Conservation (phyloP, 2,113 vertebrate genomes). For the Piaya cayana region DNA sequence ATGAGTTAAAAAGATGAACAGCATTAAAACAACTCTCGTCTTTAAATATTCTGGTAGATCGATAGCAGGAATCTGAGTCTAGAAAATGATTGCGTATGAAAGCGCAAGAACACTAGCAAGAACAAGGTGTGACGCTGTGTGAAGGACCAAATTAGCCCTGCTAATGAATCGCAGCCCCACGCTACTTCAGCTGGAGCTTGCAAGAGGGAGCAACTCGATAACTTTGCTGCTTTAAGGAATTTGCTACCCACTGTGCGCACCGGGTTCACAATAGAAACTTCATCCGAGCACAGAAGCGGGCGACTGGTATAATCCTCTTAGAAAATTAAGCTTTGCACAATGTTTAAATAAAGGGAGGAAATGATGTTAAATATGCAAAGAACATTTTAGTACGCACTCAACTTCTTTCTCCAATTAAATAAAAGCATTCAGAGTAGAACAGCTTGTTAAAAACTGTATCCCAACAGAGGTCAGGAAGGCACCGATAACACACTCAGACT, state of each 20-base stretch:
- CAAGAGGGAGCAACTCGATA: not conserved
- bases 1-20: constrained; percentile 79
- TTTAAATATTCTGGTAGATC: not conserved
- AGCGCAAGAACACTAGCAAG: constrained; percentile 34
- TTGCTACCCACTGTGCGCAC: not conserved
- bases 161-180: accelerated
- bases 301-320: not conserved
- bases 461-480: not conserved
- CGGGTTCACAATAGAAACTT: not conserved
- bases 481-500: not conserved
- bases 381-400: not conserved
- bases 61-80: constrained; percentile 32
- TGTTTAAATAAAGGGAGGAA: not conserved
- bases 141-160: not conserved
- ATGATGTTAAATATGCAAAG: not conserved
- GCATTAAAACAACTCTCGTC: constrained; percentile 69
- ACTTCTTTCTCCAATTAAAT: not conserved
- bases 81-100: not conserved
- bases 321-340: not conserved
- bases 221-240: not conserved
- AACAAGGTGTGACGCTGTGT: not conserved
- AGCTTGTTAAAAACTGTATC: not conserved
- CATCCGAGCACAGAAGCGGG: not conserved
- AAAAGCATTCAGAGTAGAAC: not conserved
- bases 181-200: not conserved